Conservation (phyloP, 2,797 vertebrate genomes). For the Coreius guichenoti region DNA sequence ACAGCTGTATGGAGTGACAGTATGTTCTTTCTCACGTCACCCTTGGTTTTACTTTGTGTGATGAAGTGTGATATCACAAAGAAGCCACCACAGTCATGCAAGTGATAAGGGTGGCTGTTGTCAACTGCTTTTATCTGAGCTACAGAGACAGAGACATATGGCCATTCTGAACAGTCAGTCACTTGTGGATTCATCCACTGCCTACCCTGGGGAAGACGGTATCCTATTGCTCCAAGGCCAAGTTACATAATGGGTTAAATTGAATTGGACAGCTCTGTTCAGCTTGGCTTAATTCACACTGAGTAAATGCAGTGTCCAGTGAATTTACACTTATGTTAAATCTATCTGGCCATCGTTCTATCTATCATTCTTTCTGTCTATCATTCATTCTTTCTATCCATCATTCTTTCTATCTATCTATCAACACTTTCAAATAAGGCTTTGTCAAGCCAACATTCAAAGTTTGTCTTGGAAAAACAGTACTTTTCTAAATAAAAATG, state of each 20-base stretch:
- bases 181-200: conserved; percentile 31
- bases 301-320: background rate
- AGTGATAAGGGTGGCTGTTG: conserved; percentile 22
- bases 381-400: too few relatives aligned
- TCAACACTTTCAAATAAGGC: background rate
- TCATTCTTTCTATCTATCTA: background rate
- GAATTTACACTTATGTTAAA: background rate
- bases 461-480: background rate
- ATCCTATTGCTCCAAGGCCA: conserved; percentile 27
- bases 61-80: conserved; percentile 19
- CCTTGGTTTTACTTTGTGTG: conserved; percentile 26
- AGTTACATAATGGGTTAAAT: conserved; percentile 62
- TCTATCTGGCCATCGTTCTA: background rate
- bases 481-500: background rate
- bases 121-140: conserved; percentile 34
- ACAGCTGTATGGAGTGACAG: background rate
- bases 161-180: conserved; percentile 33
- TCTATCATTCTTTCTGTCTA: background rate
- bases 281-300: conserved; percentile 10
- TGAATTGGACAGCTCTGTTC: conserved; percentile 53
- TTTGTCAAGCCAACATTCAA: background rate
- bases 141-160: conserved; percentile 45
- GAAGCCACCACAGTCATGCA: conserved; percentile 22
- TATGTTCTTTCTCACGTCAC: conserved; percentile 28
- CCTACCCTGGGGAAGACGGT: background rate